Evolutionary conservation across 2,797 vertebrate genomes (phyloP), one percentile per base, ranked within the genome.

Genomic region (Oryzias sinensis): DNA sequence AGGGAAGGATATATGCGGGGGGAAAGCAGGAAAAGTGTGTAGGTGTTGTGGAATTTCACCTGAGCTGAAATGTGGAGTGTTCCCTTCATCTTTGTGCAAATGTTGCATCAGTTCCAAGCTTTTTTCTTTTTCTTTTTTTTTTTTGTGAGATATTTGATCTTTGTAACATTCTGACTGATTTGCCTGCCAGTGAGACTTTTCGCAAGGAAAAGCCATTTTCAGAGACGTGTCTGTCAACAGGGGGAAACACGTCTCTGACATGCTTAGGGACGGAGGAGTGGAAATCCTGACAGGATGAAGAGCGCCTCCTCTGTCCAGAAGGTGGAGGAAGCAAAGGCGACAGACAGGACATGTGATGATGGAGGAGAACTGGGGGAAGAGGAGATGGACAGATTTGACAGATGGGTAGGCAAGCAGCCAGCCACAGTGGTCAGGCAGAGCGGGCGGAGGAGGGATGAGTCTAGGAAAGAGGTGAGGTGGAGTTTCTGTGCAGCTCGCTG

Each of bases 181-280:
- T 44, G 25, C 43, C 1, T 47, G 18, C 67, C 49, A 5, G 63
- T 68, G 68, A 72, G 74, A 74, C 76, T 76, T 80, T 70, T 77
- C 70, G 72, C 65, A 53, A 54, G 48, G 69, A 72, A 79, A 81
- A 68, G 65, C 62, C 68, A 68, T 70, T 82, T 37, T 77, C 46
- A 57, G 59, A 74, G 70, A 74, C 50, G 66, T 45, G 63, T 53
- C 60, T 55, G 63, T 74, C 67, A 79, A 76, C 57, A 1, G 20
- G 22, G 9, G 6, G 9, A 40, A 27, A 17, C 40, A 15, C 29
- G 18, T 37, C n/a, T 29, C 27, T 6, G 27, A 29, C 27, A 43
- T 43, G 42, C 14, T 22, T 33, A 58, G 25, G 45, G 53, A 57
- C 15, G 22, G 45, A 45, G 53, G 24, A 54, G 53, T 44, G n/a